Evolutionary conservation across 2,888 invertebrate genomes (phyloP), one percentile per base, ranked within the genome.

Genomic region (Hoplodrina blanda): DNA sequence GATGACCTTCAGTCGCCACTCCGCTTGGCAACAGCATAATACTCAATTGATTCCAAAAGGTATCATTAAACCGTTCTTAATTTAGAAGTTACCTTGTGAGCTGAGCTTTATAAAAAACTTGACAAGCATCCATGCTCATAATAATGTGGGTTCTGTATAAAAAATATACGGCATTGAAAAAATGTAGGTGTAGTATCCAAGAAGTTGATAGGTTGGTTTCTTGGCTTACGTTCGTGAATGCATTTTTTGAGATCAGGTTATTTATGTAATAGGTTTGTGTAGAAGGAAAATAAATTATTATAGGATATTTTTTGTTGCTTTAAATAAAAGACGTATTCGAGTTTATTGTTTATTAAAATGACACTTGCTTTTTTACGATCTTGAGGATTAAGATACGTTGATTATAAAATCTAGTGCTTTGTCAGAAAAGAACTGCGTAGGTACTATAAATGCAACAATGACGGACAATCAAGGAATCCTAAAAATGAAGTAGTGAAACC

Each of bases 61-160:
- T 89, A 89, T 89, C 87, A 89, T 89, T 89, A 88, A 85, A 88
- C 86, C 80, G 85, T 89, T 89, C 88, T 90, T 88, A 88, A 90
- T 90, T 89, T 89, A 90, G 89, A 90, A 89, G 85, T 88, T 89
- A 87, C 89, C 88, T 88, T 87, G 89, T 85, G 82, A 83, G 86
- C 83, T 77, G 81, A 81, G 87, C 82, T 87, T 87, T 77, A 80
- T 82, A 85, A 86, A 84, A 85, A 81, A 78, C 82, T 78, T 82
- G 87, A 83, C 82, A 87, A 87, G 87, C 85, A 84, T 84, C 86
- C 82, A 83, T 82, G 79, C 73, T 80, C 76, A 75, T 80, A 85
- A 81, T 72, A 84, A 78, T 69, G 72, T 70, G 86, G 86, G 89
- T 89, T 90, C 88, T 67, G 86, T 80, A 81, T 75, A 76, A 76